Evolutionary conservation across 2,797 vertebrate genomes (phyloP).

Genomic region (Aphelocoma californica): DNA sequence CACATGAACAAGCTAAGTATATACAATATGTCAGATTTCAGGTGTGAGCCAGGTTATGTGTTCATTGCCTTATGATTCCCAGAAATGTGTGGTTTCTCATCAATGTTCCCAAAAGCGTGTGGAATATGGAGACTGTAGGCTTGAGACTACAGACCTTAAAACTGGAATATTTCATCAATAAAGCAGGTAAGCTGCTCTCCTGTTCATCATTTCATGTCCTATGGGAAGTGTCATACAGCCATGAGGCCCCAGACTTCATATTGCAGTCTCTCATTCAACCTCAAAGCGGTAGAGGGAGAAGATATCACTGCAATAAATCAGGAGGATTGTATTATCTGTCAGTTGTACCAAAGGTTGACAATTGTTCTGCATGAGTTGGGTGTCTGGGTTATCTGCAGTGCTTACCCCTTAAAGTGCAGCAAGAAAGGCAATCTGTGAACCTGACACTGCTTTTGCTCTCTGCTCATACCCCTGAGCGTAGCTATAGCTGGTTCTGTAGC

Average conservation of each 20-base stretch:
- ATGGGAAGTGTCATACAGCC: neutral
- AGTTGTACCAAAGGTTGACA: neutral
- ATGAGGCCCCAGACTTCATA: neutral
- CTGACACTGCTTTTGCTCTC: neutral
- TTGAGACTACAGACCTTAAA: neutral
- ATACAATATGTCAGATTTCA: neutral
- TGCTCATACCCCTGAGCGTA: neutral
- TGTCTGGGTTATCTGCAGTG: neutral
- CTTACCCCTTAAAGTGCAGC: neutral
- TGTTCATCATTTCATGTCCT: neutral
- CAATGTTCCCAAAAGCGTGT: neutral
- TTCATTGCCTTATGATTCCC: neutral
- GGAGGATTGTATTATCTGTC: neutral
- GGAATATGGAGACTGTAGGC: neutral
- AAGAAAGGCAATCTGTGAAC: neutral
- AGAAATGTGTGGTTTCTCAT: neutral
- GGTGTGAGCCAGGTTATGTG: neutral
- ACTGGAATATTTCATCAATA: neutral
- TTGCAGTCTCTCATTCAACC: slow-evolving; percentile 6
- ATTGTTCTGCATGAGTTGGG: neutral
- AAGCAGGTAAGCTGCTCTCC: neutral
- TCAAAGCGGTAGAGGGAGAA: neutral
- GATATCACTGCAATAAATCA: neutral
- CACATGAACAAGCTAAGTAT: neutral
- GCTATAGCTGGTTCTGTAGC: neutral